phyloP scores from a whole-genome alignment of 2,888 invertebrate species.

The Orgyia antiqua region DNA sequence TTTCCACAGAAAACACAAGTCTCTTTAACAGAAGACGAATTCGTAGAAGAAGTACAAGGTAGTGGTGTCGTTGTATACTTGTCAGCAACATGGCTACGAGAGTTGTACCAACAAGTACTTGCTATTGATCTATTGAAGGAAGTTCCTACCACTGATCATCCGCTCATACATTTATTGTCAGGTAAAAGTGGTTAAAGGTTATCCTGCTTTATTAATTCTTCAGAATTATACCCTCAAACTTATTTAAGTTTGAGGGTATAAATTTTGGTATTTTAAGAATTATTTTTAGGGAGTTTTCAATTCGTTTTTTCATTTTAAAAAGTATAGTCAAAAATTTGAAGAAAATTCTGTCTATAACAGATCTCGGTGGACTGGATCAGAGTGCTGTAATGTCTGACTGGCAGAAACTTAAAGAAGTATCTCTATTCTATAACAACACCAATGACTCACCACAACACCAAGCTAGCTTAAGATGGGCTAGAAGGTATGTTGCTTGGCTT shows the following conservation, averaged over 20 bases:
- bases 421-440: constrained; percentile 80
- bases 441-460: constrained; percentile 84
- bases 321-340: no score
- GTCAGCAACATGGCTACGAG: constrained; percentile 95
- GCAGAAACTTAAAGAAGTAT: constrained; percentile 89
- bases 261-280: no score
- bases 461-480: constrained; percentile 87
- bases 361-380: constrained; percentile 90
- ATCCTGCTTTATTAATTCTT: background rate
- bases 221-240: background rate
- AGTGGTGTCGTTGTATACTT: constrained; percentile 95
- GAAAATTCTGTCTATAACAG: constrained; percentile 46
- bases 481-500: constrained; percentile 74
- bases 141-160: constrained; percentile 83
- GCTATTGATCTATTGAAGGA: constrained; percentile 84
- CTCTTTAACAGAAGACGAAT: constrained; percentile 89
- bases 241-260: background rate
- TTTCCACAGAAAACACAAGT: constrained; percentile 53
- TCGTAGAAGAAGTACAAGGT: constrained; percentile 94
- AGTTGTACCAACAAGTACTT: constrained; percentile 92
- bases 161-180: constrained; percentile 85
- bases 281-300: no score
- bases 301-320: no score
- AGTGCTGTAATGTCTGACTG: constrained; percentile 92
- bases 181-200: constrained; percentile 73